These are phyloP conservation scores for Pachyramphus minor DNA, from an alignment of 2,113 vertebrate genomes.

Conservation along the genomic window DNA sequence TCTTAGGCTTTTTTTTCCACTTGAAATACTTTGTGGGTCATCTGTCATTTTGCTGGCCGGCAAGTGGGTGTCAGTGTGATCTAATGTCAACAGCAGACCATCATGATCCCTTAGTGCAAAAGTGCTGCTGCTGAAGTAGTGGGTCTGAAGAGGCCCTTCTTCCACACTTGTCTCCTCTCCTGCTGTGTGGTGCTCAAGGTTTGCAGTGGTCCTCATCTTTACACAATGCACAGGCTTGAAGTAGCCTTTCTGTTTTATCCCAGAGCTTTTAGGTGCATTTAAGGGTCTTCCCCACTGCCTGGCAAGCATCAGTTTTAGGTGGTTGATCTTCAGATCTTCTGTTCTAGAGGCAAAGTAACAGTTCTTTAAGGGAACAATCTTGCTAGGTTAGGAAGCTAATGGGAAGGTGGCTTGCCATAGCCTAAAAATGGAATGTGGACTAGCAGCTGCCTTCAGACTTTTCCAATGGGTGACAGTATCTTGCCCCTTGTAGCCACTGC, in stretches of 20 bases:
- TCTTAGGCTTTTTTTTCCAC: background rate
- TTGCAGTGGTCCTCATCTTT: rapidly evolving
- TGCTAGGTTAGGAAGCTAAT: background rate
- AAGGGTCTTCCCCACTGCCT: background rate
- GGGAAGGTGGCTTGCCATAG: background rate
- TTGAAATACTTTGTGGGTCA: background rate
- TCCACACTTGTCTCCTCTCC: background rate
- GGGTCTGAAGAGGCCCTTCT: background rate
- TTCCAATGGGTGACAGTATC: background rate
- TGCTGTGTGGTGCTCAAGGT: background rate
- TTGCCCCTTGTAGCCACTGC: background rate
- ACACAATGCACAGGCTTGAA: background rate
- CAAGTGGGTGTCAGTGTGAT: background rate
- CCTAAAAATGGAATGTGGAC: background rate
- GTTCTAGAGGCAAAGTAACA: background rate
- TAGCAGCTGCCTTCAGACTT: background rate
- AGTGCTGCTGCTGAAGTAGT: background rate
- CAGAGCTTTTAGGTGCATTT: background rate
- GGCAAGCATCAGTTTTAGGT: background rate
- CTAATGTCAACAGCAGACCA: background rate
- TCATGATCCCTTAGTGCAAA: background rate
- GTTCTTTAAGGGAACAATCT: background rate
- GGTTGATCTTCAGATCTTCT: background rate
- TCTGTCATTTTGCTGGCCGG: background rate
- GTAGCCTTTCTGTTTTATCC: background rate